phyloP scores from a whole-genome alignment of 92 coral and sea anemone genomes.

The Porites lobata region DNA sequence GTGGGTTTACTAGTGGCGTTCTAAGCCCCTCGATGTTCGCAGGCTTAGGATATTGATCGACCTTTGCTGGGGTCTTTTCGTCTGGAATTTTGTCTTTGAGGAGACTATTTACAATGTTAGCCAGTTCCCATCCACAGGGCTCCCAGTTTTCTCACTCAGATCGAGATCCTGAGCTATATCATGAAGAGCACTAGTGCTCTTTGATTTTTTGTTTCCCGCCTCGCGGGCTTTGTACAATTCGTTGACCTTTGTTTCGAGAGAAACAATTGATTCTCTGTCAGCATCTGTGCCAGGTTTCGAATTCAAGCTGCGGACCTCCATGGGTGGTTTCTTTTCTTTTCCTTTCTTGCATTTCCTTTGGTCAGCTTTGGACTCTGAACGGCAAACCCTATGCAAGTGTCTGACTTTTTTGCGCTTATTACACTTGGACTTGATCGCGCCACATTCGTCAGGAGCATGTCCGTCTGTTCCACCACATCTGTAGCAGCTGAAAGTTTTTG shows the following conservation, averaged over 20 bases:
- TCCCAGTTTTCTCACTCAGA: slow-evolving; percentile 26
- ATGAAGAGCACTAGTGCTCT: slow-evolving; percentile 39
- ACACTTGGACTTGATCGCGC: too few species aligned
- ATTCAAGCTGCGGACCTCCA: too few species aligned
- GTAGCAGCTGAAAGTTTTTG: too few species aligned
- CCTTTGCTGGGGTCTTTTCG: slow-evolving; percentile 51
- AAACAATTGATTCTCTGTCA: slow-evolving; percentile 36
- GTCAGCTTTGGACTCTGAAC: too few species aligned
- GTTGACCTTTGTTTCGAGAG: slow-evolving; percentile 19
- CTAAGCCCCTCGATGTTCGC: slow-evolving; percentile 56
- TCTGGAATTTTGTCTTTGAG: slow-evolving; percentile 38
- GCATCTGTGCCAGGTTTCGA: background rate
- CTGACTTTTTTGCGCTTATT: too few species aligned
- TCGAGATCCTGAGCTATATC: slow-evolving; percentile 46
- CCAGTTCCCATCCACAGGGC: slow-evolving; percentile 21
- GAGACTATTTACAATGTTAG: slow-evolving; percentile 23
- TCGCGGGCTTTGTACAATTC: slow-evolving; percentile 38
- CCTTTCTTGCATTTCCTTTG: too few species aligned
- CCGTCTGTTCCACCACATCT: too few species aligned
- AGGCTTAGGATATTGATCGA: slow-evolving; percentile 63
- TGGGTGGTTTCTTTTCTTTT: too few species aligned
- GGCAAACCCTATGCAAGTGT: too few species aligned
- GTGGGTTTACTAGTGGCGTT: slow-evolving; percentile 74
- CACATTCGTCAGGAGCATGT: too few species aligned
- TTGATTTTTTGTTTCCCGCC: slow-evolving; percentile 43